These are phyloP conservation scores for Cyprinus carpio DNA, from an alignment of 2,113 vertebrate genomes.

Conservation along the genomic window DNA sequence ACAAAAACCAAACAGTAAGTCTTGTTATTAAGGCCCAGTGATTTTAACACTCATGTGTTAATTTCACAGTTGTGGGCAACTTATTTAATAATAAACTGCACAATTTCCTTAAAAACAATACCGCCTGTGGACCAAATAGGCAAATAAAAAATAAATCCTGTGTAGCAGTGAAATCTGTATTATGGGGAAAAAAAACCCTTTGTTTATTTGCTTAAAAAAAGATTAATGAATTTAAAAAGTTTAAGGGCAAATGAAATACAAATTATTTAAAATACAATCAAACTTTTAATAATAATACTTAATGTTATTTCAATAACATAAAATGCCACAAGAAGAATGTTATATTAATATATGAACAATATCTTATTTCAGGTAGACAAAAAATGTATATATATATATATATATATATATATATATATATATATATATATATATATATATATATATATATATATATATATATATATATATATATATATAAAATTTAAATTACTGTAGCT, in stretches of 20 bases:
- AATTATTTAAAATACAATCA: not conserved
- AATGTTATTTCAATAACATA: too few relatives aligned
- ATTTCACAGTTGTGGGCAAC: not conserved
- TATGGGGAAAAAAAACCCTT: not conserved
- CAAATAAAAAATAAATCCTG: not conserved
- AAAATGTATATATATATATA: too few relatives aligned
- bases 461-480: too few relatives aligned
- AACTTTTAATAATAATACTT: not conserved
- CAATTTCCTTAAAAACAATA: not conserved
- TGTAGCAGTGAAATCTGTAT: not conserved
- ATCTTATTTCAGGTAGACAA: too few relatives aligned
- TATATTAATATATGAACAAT: too few relatives aligned
- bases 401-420: too few relatives aligned
- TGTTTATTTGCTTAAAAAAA: not conserved
- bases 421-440: too few relatives aligned
- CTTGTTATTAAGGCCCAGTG: not conserved
- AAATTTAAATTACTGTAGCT: too few relatives aligned
- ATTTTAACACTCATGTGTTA: not conserved
- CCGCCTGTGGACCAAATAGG: not conserved
- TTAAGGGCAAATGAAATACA: not conserved
- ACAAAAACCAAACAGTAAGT: not conserved
- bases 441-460: too few relatives aligned
- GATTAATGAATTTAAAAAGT: not conserved
- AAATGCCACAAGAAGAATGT: too few relatives aligned
- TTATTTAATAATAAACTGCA: not conserved